Conservation (phyloP, 2,113 vertebrate genomes). For the Meles meles region DNA sequence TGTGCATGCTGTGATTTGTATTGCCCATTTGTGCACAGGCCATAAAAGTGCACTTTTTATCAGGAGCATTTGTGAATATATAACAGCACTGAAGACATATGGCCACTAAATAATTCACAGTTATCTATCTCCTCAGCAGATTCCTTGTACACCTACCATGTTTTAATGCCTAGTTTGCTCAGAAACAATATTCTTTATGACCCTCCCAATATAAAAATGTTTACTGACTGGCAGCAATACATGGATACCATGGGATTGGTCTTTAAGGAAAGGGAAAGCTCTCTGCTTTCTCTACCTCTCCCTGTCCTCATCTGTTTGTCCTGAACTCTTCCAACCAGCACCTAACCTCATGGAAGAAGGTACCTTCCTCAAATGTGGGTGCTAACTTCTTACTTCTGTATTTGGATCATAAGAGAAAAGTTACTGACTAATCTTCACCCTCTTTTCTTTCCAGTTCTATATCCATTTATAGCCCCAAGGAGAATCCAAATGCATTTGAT, state of each 20-base stretch:
- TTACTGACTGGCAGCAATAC: constrained; percentile 75
- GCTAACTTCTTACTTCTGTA: constrained; percentile 23
- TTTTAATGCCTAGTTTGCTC: constrained; percentile 78
- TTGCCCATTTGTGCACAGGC: constrained; percentile 74
- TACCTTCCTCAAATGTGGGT: background rate
- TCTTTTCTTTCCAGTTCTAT: constrained; percentile 85
- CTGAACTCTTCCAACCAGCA: background rate
- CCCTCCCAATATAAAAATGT: constrained; percentile 77
- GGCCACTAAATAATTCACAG: constrained; percentile 86
- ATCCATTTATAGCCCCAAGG: constrained; percentile 85
- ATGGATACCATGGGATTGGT: constrained; percentile 42
- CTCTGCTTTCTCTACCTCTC: background rate
- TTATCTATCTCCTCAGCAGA: constrained; percentile 78
- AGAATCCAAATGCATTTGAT: constrained; percentile 83
- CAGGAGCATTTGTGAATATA: constrained; percentile 79
- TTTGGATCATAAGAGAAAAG: background rate
- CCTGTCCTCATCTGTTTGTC: background rate
- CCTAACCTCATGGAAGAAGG: background rate
- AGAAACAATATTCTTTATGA: constrained; percentile 79
- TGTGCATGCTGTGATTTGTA: constrained; percentile 80
- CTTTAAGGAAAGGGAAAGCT: constrained; percentile 47
- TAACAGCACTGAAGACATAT: constrained; percentile 79
- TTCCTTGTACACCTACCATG: constrained; percentile 74
- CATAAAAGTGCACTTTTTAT: constrained; percentile 79
- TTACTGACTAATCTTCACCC: constrained; percentile 5